These are phyloP conservation scores for Aphodius sticticus DNA, from an alignment of 2,888 invertebrate genomes.

Conservation along the genomic window DNA sequence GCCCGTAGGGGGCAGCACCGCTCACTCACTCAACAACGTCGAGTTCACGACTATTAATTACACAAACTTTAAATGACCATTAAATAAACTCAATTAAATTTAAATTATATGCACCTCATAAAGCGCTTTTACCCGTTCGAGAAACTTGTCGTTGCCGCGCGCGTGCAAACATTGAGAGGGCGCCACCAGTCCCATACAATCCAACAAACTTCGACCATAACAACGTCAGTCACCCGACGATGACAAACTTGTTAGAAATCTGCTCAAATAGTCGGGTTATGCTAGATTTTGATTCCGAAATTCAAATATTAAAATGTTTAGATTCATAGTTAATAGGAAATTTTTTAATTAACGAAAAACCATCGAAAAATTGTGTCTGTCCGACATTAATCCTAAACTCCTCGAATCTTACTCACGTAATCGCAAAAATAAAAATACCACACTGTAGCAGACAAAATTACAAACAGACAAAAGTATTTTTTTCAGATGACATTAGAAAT, in stretches of 20 bases:
- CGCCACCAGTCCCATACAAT: background rate
- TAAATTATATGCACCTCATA: conserved; percentile 4
- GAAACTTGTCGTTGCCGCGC: background rate
- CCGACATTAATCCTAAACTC: too few species aligned
- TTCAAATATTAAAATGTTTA: too few species aligned
- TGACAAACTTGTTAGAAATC: background rate
- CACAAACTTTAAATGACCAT: background rate
- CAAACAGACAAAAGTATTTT: too few species aligned
- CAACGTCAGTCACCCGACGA: conserved; percentile 42
- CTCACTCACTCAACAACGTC: background rate
- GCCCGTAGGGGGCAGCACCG: background rate
- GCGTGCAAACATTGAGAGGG: background rate
- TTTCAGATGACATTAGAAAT: too few species aligned
- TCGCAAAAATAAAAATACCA: too few species aligned
- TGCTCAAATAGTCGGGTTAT: background rate
- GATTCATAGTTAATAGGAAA: too few species aligned
- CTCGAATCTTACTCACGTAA: too few species aligned
- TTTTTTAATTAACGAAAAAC: too few species aligned
- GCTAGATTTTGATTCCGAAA: too few species aligned
- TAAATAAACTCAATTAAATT: conserved; percentile 4
- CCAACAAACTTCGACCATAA: conserved; percentile 45
- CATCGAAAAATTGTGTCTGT: too few species aligned
- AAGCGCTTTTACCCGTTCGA: background rate
- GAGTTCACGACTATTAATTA: background rate
- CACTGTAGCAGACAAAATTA: too few species aligned